Percentiles rank a stretch among this genome's conserved stretches.
Conservation (phyloP, 2,113 vertebrate genomes). For the Nibea albiflora region DNA sequence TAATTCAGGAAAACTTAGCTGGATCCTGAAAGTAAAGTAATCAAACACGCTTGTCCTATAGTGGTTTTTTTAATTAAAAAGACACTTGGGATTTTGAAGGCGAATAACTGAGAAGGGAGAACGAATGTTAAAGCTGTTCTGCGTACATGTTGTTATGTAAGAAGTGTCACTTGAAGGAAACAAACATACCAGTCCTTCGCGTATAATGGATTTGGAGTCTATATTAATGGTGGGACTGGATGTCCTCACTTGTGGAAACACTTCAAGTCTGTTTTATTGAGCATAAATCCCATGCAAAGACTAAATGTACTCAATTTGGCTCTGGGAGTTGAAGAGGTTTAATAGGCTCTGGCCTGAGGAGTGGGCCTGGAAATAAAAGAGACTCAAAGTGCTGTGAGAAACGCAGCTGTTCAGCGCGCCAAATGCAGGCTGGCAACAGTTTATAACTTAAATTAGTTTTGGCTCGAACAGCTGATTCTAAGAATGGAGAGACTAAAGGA, state of each 20-base stretch:
- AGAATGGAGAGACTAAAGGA: constrained; percentile 49
- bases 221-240: not conserved
- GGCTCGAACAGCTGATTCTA: constrained; percentile 63
- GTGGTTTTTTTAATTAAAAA: not conserved
- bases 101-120: not conserved
- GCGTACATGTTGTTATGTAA: not conserved
- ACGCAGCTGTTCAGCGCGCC: constrained; percentile 60
- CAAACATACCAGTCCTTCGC: not conserved
- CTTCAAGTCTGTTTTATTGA: constrained; percentile 22
- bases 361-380: constrained; percentile 48
- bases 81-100: not conserved
- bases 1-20: not conserved
- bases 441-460: constrained; percentile 70
- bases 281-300: constrained; percentile 41
- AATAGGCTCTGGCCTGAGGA: constrained; percentile 31
- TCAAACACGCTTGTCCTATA: not conserved
- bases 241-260: constrained; percentile 20
- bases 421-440: constrained; percentile 67
- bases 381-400: constrained; percentile 47
- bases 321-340: constrained; percentile 16
- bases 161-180: not conserved
- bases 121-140: not conserved
- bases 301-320: constrained; percentile 39
- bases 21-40: not conserved
- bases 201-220: not conserved